phyloP scores from a whole-genome alignment of 2,113 vertebrate genomes.

The Notarius lentiginosus region DNA sequence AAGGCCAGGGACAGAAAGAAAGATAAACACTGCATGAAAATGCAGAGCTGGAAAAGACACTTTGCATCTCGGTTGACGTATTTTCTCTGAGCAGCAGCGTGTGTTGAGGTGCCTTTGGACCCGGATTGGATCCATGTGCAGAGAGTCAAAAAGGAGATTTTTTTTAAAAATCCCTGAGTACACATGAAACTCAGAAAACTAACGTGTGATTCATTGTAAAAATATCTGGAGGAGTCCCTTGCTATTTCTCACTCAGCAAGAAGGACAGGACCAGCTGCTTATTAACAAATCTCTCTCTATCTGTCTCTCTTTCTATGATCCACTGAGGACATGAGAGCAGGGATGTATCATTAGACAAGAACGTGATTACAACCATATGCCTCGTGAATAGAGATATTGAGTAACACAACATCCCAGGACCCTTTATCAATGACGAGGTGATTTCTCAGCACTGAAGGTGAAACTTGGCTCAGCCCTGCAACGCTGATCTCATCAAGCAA shows the following conservation, averaged over 20 bases:
- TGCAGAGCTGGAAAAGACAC: background rate
- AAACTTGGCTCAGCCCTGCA: background rate
- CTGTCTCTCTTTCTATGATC: background rate
- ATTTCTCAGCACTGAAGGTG: background rate
- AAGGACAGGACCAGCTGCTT: slow-evolving; percentile 18
- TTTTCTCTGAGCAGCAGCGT: background rate
- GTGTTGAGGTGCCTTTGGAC: background rate
- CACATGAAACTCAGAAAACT: slow-evolving; percentile 20
- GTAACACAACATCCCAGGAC: background rate
- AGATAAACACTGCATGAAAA: background rate
- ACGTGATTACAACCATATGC: slow-evolving; percentile 26
- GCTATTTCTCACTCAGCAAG: background rate
- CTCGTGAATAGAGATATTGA: background rate
- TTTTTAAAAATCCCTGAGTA: background rate
- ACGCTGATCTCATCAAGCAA: slow-evolving; percentile 2
- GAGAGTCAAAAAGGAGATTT: background rate
- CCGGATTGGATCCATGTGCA: slow-evolving; percentile 19
- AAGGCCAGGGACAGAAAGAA: background rate
- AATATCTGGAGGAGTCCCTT: slow-evolving; percentile 35
- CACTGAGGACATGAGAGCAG: slow-evolving; percentile 4
- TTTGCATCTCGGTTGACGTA: background rate
- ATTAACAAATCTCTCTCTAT: slow-evolving; percentile 20
- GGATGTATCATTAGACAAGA: slow-evolving; percentile 7
- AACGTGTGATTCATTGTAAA: slow-evolving; percentile 63
- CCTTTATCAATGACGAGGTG: background rate